These are phyloP conservation scores for Recurvirostra avosetta DNA, from an alignment of 2,113 vertebrate genomes.

Conservation along the genomic window DNA sequence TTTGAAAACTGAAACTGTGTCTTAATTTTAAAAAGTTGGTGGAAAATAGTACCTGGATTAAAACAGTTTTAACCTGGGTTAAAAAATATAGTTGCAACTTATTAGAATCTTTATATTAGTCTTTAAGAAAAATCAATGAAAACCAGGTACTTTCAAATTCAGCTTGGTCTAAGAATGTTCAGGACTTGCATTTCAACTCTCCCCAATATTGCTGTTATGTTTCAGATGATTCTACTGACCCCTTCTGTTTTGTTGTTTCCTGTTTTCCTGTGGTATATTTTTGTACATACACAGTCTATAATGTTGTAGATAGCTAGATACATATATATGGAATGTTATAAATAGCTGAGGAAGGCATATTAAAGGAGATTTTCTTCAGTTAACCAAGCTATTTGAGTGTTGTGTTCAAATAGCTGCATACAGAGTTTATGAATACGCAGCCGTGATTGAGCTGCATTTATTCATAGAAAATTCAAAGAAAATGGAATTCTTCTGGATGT, in stretches of 20 bases:
- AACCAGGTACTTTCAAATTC: neutral
- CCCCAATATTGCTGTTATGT: neutral
- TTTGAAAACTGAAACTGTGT: neutral
- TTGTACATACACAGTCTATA: neutral
- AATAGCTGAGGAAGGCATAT: neutral
- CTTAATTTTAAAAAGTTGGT: neutral
- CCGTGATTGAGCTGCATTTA: neutral
- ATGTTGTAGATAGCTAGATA: neutral
- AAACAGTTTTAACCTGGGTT: neutral
- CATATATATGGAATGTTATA: neutral
- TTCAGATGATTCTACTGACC: conserved; percentile 77
- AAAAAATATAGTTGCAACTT: neutral
- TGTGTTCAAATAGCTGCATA: neutral
- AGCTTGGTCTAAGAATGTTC: neutral
- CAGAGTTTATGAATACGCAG: neutral
- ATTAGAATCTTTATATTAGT: neutral
- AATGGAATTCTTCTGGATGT: neutral
- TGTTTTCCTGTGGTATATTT: neutral
- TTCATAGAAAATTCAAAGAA: neutral
- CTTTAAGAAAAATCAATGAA: neutral
- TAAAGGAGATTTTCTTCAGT: neutral
- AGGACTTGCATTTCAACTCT: neutral
- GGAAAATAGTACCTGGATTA: neutral
- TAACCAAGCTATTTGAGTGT: neutral
- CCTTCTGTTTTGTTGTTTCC: conserved; percentile 71